phyloP scores from a whole-genome alignment of 2,888 invertebrate species.

The Epinotia brunnichana region DNA sequence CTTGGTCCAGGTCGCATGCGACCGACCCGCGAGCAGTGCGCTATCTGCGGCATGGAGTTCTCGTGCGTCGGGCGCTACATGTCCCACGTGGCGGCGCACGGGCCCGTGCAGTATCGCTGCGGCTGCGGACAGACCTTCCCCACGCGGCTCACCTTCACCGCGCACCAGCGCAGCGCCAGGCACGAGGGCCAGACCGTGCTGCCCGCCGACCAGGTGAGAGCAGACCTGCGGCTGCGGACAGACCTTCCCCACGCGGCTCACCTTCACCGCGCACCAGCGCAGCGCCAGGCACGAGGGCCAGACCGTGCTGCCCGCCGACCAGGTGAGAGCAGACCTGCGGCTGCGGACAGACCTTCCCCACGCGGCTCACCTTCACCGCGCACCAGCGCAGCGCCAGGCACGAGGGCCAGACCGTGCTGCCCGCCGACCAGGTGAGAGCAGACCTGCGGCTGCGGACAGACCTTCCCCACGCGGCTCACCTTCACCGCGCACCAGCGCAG shows the following conservation, averaged over 20 bases:
- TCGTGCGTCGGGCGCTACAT: conserved; percentile 77
- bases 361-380: conserved; percentile 75
- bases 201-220: conserved; percentile 46
- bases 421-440: conserved; percentile 44
- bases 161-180: conserved; percentile 82
- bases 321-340: conserved; percentile 65
- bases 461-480: conserved; percentile 73
- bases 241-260: conserved; percentile 73
- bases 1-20: conserved; percentile 66
- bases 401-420: conserved; percentile 73
- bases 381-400: conserved; percentile 85
- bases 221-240: conserved; percentile 78
- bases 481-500: conserved; percentile 84
- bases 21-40: conserved; percentile 69
- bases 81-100: conserved; percentile 85
- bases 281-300: conserved; percentile 81
- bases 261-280: conserved; percentile 83
- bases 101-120: conserved; percentile 85
- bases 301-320: conserved; percentile 56
- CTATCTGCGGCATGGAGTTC: conserved; percentile 78
- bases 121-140: conserved; percentile 75
- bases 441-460: conserved; percentile 79
- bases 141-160: conserved; percentile 76
- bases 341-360: conserved; percentile 76
- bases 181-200: conserved; percentile 81